phyloP scores from a whole-genome alignment of 2,797 vertebrate genomes.

The Onychomys arenicola region DNA sequence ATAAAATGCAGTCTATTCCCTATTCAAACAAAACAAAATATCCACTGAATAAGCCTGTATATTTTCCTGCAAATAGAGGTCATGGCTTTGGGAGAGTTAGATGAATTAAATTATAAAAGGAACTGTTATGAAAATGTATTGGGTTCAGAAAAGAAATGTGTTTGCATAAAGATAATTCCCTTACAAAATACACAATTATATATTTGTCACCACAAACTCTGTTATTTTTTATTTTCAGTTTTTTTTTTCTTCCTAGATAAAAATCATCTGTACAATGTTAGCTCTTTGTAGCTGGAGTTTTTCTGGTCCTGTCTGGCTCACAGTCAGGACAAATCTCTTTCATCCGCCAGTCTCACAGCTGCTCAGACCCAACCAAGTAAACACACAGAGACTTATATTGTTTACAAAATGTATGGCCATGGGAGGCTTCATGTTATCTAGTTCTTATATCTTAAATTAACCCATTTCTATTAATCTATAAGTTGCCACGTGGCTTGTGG shows the following conservation, averaged over 20 bases:
- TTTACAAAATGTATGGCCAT: too few species aligned
- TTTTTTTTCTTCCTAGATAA: background rate
- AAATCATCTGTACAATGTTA: background rate
- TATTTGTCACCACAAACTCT: background rate
- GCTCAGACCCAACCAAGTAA: too few species aligned
- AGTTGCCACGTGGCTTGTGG: too few species aligned
- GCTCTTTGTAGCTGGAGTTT: too few species aligned
- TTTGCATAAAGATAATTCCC: slow-evolving; percentile 31
- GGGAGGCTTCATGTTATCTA: too few species aligned
- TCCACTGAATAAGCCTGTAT: background rate
- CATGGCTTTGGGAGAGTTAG: slow-evolving; percentile 31
- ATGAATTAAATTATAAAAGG: slow-evolving; percentile 26
- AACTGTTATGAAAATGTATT: slow-evolving; percentile 19
- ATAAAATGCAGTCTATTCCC: background rate
- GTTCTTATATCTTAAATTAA: too few species aligned
- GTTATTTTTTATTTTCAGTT: background rate
- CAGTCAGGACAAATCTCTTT: too few species aligned
- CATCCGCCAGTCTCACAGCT: too few species aligned
- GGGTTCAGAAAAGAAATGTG: background rate
- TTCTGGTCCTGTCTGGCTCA: too few species aligned
- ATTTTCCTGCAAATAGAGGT: slow-evolving; percentile 55
- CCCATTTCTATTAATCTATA: too few species aligned
- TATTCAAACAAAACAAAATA: slow-evolving; percentile 25
- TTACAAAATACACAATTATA: slow-evolving; percentile 38
- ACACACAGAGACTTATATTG: too few species aligned